Percentiles rank a stretch among this genome's conserved stretches.
These are phyloP conservation scores for Todiramphus saurophagus DNA, from an alignment of 2,113 vertebrate species.

Conservation along the genomic window DNA sequence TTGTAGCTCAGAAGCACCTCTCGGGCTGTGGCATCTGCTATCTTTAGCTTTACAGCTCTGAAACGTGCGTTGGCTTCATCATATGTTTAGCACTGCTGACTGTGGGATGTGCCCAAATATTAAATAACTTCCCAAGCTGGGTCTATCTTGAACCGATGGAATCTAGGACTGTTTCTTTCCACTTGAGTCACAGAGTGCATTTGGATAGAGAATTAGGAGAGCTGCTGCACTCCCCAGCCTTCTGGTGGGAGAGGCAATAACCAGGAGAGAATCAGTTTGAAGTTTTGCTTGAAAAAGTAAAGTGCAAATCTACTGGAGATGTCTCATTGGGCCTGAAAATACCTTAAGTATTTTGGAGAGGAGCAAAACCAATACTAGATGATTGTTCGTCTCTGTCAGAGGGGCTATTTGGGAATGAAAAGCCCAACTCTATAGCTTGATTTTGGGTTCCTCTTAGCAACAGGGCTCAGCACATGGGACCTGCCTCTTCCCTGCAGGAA, in stretches of 20 bases:
- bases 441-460: not conserved
- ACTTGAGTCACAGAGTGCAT: not conserved
- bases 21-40: not conserved
- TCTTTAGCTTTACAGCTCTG: not conserved
- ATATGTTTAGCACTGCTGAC: not conserved
- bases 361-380: not conserved
- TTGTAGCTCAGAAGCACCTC: not conserved
- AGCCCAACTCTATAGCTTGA: not conserved
- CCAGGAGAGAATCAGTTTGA: not conserved
- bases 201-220: not conserved
- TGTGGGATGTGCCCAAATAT: not conserved
- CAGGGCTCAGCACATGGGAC: not conserved
- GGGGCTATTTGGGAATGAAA: not conserved
- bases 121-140: not conserved
- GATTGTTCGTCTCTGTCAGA: not conserved
- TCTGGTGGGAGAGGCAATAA: not conserved
- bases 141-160: accelerated
- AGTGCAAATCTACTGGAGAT: not conserved
- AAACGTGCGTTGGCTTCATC: not conserved
- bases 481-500: not conserved
- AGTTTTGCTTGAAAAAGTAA: not conserved
- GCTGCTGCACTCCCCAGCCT: not conserved
- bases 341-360: not conserved
- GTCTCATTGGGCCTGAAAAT: not conserved
- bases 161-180: not conserved